These are phyloP conservation scores for Thomomys bottae DNA, from an alignment of 2,113 vertebrate genomes.

Conservation along the genomic window DNA sequence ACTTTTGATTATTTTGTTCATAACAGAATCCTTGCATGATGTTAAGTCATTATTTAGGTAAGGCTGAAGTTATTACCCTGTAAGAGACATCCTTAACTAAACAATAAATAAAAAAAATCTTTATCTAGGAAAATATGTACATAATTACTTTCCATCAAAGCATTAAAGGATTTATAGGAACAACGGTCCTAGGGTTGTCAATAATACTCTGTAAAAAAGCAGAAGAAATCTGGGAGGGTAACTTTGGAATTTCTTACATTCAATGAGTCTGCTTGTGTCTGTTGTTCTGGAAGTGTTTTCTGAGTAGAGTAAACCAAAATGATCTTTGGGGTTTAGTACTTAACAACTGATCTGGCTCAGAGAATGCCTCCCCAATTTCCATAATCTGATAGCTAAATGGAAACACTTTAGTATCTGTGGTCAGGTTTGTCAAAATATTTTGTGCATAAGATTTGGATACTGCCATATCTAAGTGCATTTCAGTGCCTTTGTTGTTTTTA, in stretches of 20 bases:
- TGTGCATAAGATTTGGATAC: background rate
- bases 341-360: background rate
- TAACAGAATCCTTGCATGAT: background rate
- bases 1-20: background rate
- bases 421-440: background rate
- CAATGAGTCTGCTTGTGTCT: background rate
- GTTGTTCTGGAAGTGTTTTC: background rate
- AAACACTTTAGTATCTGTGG: background rate
- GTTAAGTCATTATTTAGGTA: background rate
- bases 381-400: background rate
- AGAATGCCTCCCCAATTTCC: background rate
- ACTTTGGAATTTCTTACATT: background rate
- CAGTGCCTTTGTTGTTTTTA: background rate
- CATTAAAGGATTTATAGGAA: background rate
- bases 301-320: background rate
- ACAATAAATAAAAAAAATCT: background rate
- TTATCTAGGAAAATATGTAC: too few relatives aligned
- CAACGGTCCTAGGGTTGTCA: background rate
- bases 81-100: background rate
- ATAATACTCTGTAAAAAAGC: background rate
- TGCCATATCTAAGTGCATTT: background rate
- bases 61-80: background rate
- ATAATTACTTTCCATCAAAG: background rate
- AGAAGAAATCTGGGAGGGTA: background rate
- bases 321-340: background rate